These are phyloP conservation scores for Anisognathus igniventris DNA, from an alignment of 2,797 vertebrate genomes.

Conservation along the genomic window DNA sequence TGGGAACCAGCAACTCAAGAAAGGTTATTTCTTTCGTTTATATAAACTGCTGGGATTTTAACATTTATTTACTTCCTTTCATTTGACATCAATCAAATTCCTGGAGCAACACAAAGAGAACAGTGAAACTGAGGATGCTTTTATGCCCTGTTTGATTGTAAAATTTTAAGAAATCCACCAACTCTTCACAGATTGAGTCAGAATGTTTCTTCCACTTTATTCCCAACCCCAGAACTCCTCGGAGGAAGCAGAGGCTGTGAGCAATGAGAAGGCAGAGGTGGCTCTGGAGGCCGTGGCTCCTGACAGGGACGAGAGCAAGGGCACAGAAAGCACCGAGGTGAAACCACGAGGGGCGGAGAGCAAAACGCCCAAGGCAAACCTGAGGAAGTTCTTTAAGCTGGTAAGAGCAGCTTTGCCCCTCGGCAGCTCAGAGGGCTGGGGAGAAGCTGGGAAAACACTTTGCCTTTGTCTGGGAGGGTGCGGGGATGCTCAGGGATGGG, in stretches of 20 bases:
- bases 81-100: not conserved
- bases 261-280: conserved; percentile 31
- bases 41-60: not conserved
- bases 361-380: conserved; percentile 73
- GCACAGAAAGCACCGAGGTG: not conserved
- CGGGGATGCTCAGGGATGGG: not conserved
- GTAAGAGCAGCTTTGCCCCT: conserved; percentile 71
- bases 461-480: rapidly evolving
- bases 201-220: not conserved
- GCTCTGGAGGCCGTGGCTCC: conserved; percentile 10
- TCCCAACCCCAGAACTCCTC: conserved; percentile 61
- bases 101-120: rapidly evolving
- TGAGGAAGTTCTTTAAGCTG: conserved; percentile 87
- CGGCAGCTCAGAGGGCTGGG: rapidly evolving
- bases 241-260: conserved; percentile 49
- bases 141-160: rapidly evolving
- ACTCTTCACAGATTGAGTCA: not conserved
- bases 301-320: not conserved
- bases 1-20: not conserved
- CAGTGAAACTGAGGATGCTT: rapidly evolving
- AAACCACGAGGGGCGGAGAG: conserved; percentile 72
- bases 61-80: not conserved
- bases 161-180: not conserved
- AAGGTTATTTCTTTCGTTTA: not conserved
- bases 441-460: not conserved